Conservation (phyloP, 1,140 invertebrate genomes). For the Sinella curviseta region DNA sequence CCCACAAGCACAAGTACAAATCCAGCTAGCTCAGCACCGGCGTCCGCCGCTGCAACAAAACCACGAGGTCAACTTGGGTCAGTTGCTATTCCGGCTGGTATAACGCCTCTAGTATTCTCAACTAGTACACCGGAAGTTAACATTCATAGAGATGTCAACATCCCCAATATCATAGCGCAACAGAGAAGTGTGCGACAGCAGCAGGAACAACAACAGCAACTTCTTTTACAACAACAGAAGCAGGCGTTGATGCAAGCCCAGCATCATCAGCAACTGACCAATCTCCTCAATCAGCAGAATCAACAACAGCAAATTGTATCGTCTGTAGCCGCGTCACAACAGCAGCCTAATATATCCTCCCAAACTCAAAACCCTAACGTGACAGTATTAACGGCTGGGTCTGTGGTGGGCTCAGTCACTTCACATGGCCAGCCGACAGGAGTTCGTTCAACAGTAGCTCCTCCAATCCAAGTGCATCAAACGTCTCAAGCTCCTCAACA, state of each 20-base stretch:
- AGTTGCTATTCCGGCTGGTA: background rate
- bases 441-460: background rate
- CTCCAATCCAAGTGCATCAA: background rate
- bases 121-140: background rate
- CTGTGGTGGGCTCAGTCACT: too few species aligned
- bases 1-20: conserved; percentile 27
- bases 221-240: background rate
- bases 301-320: background rate
- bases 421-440: too few species aligned
- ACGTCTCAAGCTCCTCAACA: background rate
- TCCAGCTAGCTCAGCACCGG: background rate
- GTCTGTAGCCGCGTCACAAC: background rate
- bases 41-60: background rate
- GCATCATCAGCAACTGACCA: background rate
- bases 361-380: background rate
- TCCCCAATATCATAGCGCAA: background rate
- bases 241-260: background rate
- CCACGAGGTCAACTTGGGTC: background rate
- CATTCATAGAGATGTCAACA: background rate
- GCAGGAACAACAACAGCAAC: background rate
- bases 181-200: background rate
- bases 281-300: background rate
- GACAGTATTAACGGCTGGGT: background rate
- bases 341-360: background rate
- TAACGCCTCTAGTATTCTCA: background rate